These are phyloP conservation scores for Troides helena DNA, from an alignment of 2,888 invertebrate genomes.

Conservation along the genomic window DNA sequence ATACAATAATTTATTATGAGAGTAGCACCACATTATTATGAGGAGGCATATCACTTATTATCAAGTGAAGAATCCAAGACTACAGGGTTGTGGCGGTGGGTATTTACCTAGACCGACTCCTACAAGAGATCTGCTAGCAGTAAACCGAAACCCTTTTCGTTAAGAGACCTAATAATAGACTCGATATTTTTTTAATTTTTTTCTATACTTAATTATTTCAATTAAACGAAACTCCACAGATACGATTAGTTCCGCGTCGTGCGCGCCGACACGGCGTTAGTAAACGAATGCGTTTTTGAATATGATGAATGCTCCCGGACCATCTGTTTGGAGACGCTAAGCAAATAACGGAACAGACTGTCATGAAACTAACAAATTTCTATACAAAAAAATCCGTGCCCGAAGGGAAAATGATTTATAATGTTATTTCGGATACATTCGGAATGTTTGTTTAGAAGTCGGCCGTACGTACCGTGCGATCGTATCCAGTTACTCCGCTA, in stretches of 20 bases:
- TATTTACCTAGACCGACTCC: too few relatives aligned
- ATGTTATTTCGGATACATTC: constrained; percentile 74
- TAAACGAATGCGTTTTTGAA: constrained; percentile 59
- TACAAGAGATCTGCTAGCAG: too few relatives aligned
- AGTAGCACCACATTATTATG: too few relatives aligned
- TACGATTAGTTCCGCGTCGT: constrained; percentile 30
- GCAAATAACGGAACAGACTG: constrained; percentile 80
- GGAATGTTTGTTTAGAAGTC: constrained; percentile 65
- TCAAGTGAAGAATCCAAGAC: too few relatives aligned
- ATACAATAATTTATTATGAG: too few relatives aligned
- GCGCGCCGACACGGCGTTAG: constrained; percentile 45
- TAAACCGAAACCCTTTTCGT: too few relatives aligned
- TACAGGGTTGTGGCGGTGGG: too few relatives aligned
- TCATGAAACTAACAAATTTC: constrained; percentile 76
- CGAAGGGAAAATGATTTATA: constrained; percentile 72
- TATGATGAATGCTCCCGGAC: constrained; percentile 64
- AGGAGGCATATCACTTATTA: too few relatives aligned
- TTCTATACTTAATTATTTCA: constrained; percentile 10
- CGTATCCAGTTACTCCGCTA: constrained; percentile 57
- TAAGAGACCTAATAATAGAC: too few relatives aligned
- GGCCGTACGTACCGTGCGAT: constrained; percentile 46
- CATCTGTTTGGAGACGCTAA: constrained; percentile 74
- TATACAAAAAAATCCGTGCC: constrained; percentile 54
- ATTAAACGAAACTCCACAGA: constrained; percentile 27
- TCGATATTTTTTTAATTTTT: neutral